A percentile compares a stretch with the other conserved stretches of the same genome.
phyloP scores from a whole-genome alignment of 37 sponge, comb jelly and placozoan genomes.

The Theonella swinhoei region DNA sequence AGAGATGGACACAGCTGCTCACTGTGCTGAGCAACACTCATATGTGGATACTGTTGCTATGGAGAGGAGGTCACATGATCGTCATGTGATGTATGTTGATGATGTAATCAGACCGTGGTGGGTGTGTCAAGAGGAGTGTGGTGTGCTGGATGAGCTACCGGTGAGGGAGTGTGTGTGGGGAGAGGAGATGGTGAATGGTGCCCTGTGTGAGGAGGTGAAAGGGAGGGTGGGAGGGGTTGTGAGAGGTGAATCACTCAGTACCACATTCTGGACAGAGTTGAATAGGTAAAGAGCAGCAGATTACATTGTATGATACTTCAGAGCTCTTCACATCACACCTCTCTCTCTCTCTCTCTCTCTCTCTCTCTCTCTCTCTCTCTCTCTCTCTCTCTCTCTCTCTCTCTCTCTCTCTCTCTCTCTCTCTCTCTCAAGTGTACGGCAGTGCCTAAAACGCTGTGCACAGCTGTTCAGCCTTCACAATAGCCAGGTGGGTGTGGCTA shows the following conservation, averaged over 20 bases:
- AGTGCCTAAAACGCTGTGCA: not conserved
- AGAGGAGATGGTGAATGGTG: not conserved
- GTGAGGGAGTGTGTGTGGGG: not conserved
- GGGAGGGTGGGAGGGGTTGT: not conserved
- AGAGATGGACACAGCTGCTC: not conserved
- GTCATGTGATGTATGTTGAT: too few relatives aligned
- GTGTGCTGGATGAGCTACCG: not conserved
- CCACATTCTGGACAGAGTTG: too few relatives aligned
- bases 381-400: conserved; percentile 52
- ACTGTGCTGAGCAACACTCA: not conserved
- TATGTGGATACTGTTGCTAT: not conserved
- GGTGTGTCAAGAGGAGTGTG: not conserved
- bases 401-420: conserved; percentile 47
- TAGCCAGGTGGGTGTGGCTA: not conserved
- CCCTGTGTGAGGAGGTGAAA: not conserved
- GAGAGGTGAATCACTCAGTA: too few relatives aligned
- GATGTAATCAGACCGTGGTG: not conserved
- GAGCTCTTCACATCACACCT: not conserved
- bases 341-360: conserved; percentile 3
- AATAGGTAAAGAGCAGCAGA: too few relatives aligned
- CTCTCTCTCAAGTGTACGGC: conserved; percentile 12
- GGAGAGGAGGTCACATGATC: not conserved
- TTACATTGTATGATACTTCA: too few relatives aligned
- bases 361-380: conserved; percentile 43
- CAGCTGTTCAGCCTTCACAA: not conserved